A percentile compares a stretch with the other conserved stretches of the same genome.
Conservation (phyloP, 2,797 vertebrate genomes). For the Chaetophractus vellerosus region DNA sequence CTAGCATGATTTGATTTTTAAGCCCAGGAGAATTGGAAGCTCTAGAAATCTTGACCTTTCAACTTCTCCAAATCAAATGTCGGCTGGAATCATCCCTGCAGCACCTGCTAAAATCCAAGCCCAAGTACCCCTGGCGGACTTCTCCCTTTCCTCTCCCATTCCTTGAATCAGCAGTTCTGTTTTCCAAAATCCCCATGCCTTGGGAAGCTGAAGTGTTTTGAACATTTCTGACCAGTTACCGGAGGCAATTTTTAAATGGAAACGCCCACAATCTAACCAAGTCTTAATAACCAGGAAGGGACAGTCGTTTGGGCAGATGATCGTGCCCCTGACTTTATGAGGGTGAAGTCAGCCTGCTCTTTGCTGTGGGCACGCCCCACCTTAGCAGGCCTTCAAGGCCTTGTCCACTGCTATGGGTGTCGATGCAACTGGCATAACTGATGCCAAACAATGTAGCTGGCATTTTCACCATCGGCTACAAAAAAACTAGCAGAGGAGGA, state of each 20-base stretch:
- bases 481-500: neutral
- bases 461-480: neutral
- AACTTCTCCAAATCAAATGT: conserved; percentile 17
- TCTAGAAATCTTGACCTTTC: conserved; percentile 27
- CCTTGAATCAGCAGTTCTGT: neutral
- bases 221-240: neutral
- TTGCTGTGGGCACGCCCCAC: too few species aligned
- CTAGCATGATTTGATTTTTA: conserved; percentile 52
- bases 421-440: neutral
- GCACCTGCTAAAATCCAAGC: neutral
- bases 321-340: neutral
- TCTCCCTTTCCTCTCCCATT: neutral
- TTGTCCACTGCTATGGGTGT: neutral
- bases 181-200: neutral
- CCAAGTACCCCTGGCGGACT: neutral
- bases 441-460: neutral
- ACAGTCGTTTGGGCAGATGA: neutral
- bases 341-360: neutral
- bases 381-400: neutral
- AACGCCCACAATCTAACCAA: neutral
- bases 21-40: neutral
- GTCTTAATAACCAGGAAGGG: neutral
- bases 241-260: neutral
- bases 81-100: neutral
- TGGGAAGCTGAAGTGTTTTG: neutral